Percentiles rank a stretch among this genome's conserved stretches.
phyloP scores from a whole-genome alignment of 1,140 invertebrate genomes.

The Propsilocerus akamusi region DNA sequence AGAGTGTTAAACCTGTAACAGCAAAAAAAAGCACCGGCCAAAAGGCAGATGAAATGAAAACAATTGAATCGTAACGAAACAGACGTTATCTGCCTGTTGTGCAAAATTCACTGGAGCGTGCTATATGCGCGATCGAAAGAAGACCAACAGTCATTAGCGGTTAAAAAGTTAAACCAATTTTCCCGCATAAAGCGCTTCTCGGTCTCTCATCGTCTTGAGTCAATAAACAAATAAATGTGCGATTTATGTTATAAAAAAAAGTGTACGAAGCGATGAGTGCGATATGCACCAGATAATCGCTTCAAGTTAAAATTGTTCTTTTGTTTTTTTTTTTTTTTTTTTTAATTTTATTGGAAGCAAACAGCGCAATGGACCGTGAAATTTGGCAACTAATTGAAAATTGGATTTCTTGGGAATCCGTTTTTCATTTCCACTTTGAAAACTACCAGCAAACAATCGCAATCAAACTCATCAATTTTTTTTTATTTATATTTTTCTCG shows the following conservation, averaged over 20 bases:
- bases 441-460: too few species aligned
- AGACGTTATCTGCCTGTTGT: background rate
- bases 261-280: background rate
- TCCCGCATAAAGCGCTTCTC: background rate
- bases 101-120: slow-evolving; percentile 2
- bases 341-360: too few species aligned
- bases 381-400: background rate
- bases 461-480: too few species aligned
- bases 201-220: background rate
- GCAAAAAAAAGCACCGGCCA: too few species aligned
- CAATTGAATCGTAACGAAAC: slow-evolving; percentile 3
- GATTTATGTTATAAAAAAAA: too few species aligned
- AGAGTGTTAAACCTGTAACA: too few species aligned
- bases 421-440: too few species aligned
- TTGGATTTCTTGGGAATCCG: too few species aligned
- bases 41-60: background rate
- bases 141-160: background rate
- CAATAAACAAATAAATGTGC: slow-evolving; percentile 3
- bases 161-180: too few species aligned
- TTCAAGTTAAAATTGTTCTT: background rate
- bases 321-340: too few species aligned
- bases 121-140: too few species aligned
- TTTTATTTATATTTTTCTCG: too few species aligned
- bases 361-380: background rate
- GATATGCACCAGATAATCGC: slow-evolving; percentile 1